phyloP scores from a whole-genome alignment of 2,113 vertebrate genomes.

The Xiphorhynchus elegans region DNA sequence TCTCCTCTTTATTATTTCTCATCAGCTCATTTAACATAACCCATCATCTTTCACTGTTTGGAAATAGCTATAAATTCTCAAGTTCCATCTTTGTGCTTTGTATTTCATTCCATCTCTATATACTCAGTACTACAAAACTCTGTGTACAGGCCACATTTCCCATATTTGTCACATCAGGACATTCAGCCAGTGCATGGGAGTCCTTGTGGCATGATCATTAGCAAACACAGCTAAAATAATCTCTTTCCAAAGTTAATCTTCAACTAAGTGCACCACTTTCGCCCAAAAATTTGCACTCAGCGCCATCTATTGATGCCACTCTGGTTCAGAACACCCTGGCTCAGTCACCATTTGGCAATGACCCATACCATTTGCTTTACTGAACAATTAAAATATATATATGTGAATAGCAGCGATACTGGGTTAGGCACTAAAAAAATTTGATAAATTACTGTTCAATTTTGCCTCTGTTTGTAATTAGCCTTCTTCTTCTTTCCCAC shows the following conservation, averaged over 20 bases:
- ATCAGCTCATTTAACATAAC: background rate
- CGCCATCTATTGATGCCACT: conserved; percentile 38
- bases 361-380: accelerated
- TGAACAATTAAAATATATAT: background rate
- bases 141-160: background rate
- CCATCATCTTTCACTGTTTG: background rate
- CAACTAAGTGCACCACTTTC: background rate
- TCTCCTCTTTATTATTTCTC: background rate
- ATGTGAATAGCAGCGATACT: background rate
- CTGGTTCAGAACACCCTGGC: background rate
- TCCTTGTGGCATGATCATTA: background rate
- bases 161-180: background rate
- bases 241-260: background rate
- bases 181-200: background rate
- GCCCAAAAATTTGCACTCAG: conserved; percentile 27
- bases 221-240: background rate
- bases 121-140: background rate
- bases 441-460: background rate
- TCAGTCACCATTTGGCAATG: background rate
- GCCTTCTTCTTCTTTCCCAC: background rate
- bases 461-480: background rate
- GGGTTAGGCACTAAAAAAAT: background rate
- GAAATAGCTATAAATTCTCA: background rate
- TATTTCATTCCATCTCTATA: background rate
- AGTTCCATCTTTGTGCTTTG: background rate